Conservation (phyloP, 2,888 invertebrate genomes). For the Campoplex capitator region DNA sequence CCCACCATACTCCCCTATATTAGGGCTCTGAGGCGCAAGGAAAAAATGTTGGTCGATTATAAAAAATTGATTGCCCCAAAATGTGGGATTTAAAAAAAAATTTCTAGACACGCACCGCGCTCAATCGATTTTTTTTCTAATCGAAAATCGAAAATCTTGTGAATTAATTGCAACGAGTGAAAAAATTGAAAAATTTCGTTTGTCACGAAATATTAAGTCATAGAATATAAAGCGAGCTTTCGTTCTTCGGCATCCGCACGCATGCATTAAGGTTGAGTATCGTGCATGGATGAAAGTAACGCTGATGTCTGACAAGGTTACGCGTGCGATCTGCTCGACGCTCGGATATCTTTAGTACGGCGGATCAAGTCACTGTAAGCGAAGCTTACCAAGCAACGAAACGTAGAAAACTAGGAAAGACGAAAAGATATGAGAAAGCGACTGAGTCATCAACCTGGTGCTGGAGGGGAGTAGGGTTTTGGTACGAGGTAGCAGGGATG, state of each 20-base stretch:
- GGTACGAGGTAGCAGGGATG: background rate
- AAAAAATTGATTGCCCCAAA: no score
- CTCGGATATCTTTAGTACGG: background rate
- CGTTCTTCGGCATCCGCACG: background rate
- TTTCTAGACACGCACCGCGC: no score
- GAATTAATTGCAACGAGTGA: no score
- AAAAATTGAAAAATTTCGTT: no score
- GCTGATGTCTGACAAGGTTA: conserved; percentile 40
- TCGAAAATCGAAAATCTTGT: no score
- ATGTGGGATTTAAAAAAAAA: no score
- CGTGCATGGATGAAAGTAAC: conserved; percentile 60
- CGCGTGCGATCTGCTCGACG: background rate
- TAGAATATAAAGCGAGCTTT: conserved; percentile 1
- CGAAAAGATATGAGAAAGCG: conserved; percentile 47
- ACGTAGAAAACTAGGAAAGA: conserved; percentile 37
- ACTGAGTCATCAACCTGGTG: conserved; percentile 13
- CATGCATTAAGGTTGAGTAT: conserved; percentile 32
- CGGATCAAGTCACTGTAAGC: conserved; percentile 23
- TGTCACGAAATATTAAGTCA: no score
- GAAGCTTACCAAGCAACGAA: conserved; percentile 47
- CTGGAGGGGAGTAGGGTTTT: background rate
- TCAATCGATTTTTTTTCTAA: no score
- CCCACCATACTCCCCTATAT: no score
- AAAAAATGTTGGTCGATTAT: no score
- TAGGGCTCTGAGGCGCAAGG: no score